phyloP scores from a whole-genome alignment of 2,888 invertebrate species.

The Chydorus sphaericus region DNA sequence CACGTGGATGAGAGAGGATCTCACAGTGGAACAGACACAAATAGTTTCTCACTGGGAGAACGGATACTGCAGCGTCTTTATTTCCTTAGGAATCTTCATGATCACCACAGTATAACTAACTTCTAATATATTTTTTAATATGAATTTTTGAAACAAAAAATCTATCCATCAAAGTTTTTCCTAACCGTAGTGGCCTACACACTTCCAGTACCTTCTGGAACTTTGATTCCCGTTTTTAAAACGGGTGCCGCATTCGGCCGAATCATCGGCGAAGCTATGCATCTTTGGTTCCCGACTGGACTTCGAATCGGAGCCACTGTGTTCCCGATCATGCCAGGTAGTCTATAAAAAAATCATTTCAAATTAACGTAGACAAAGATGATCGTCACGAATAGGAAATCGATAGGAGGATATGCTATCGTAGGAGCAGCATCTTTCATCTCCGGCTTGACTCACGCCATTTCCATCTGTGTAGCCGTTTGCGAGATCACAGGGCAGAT shows the following conservation, averaged over 20 bases:
- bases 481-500: conserved; percentile 99
- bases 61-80: conserved; percentile 59
- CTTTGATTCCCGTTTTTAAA: conserved; percentile 94
- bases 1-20: conserved; percentile 72
- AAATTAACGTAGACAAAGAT: neutral
- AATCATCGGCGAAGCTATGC: conserved; percentile 84
- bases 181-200: conserved; percentile 84
- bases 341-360: neutral
- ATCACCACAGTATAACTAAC: conserved; percentile 59
- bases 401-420: conserved; percentile 79
- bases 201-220: conserved; percentile 94
- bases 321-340: conserved; percentile 70
- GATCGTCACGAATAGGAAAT: too few relatives aligned
- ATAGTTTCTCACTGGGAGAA: conserved; percentile 80
- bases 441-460: conserved; percentile 93
- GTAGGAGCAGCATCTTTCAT: conserved; percentile 93
- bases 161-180: conserved; percentile 65
- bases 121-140: neutral
- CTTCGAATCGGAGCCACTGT: conserved; percentile 75
- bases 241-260: conserved; percentile 90
- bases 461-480: conserved; percentile 93
- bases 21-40: conserved; percentile 68
- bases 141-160: neutral
- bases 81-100: conserved; percentile 69
- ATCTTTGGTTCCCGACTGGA: conserved; percentile 79